phyloP scores from a whole-genome alignment of 2,888 invertebrate species.

The Danaus chrysippus region DNA sequence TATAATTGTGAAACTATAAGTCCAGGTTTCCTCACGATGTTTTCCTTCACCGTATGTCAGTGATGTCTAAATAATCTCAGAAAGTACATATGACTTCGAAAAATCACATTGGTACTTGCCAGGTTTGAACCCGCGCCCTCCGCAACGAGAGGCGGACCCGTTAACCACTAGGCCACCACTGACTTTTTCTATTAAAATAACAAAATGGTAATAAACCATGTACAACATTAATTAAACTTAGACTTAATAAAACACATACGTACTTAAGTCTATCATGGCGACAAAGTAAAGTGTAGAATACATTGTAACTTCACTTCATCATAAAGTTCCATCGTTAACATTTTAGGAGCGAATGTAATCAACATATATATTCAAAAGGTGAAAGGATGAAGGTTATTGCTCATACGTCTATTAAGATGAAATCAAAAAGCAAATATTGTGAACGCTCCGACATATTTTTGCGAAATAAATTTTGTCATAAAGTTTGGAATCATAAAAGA shows the following conservation, averaged over 20 bases:
- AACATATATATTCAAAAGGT: conserved; percentile 28
- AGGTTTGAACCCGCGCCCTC: too few relatives aligned
- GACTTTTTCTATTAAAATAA: background rate
- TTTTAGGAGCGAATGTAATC: conserved; percentile 30
- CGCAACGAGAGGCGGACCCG: too few relatives aligned
- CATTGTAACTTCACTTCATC: conserved; percentile 10
- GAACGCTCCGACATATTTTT: background rate
- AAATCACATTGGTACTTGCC: too few relatives aligned
- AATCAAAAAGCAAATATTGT: background rate
- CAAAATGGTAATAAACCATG: background rate
- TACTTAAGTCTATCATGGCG: background rate
- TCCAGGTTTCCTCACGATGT: too few relatives aligned
- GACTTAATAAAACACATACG: background rate
- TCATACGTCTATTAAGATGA: conserved; percentile 11
- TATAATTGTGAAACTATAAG: too few relatives aligned
- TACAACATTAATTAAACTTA: background rate
- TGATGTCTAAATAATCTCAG: too few relatives aligned
- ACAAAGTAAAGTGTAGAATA: background rate
- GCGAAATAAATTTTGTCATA: background rate
- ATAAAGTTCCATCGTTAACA: conserved; percentile 32
- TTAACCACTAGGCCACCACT: too few relatives aligned
- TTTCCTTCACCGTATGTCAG: too few relatives aligned
- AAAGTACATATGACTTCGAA: too few relatives aligned
- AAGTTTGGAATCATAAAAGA: too few relatives aligned
- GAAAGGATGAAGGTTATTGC: conserved; percentile 15